Base-by-base conservation (phyloP, 2,797 vertebrate genomes). In the Mus minutoides region DNA sequence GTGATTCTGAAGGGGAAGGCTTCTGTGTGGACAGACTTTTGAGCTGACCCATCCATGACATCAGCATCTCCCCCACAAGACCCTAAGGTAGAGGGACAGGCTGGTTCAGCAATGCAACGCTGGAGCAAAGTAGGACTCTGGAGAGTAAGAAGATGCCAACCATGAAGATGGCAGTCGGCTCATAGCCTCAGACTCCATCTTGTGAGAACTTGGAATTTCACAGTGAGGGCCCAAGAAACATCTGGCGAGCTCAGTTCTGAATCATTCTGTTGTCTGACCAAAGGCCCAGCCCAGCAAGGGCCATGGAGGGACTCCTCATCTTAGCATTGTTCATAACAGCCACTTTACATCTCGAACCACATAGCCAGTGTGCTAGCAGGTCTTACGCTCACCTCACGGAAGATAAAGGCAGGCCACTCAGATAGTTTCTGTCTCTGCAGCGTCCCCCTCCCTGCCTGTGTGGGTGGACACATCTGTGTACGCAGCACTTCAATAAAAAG, bases 391-490 rank as follows among this genome's bases (percentile, higher is more conserved):
- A 10, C 76, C 79, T 54, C 52, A 11, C 3, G 12, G 2, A 83
- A 56, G 40, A 83, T 92, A 80, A 88, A 92, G 79, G 26, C 58
- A 92, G 79, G 26, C 58, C 12, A 4, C 52, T 62, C 34, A 10
- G 24, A 73, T 12, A 4, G 5, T 37, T 40, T 80, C 58, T 46
- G 52, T 49, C 58, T 92, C 92, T 49, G 37, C 40, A 78, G 83
- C 37, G 54, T 52, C 79, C 91, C 52, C 52, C 46, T 24, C 34
- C 73, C 17, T n/a, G 60, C 26, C 92, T 91, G 84, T 34, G 90
- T 96, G 92, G 94, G 92, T 0, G 54, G 86, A 96, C 89, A 88
- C 96, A 95, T 96, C 97, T 96, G 96, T 95, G 96, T 52, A 64
- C 76, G 93, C n/a, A 3, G 54, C 8, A 60, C 64, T 69, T 97